Base-by-base conservation (phyloP, 2,888 invertebrate species). In the Cephus sareptanus region DNA sequence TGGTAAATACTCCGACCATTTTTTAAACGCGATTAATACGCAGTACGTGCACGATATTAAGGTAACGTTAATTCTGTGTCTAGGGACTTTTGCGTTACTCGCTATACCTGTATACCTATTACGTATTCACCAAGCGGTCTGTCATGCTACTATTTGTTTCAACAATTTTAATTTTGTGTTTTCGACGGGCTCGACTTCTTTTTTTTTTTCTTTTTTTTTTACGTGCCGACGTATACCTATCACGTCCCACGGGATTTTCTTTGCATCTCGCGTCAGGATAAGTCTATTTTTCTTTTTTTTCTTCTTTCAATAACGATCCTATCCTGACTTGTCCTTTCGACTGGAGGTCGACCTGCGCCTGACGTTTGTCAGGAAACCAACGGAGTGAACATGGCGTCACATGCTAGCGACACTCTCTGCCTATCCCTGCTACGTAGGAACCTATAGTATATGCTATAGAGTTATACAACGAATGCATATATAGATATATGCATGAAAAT, bases 341-440 rank as follows among this genome's bases (percentile, higher is more conserved):
- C 80, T 78, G 82, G 81, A 81, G 79, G 80, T 77, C 79, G 82
- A 80, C 79, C 81, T 83, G 84, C 76, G 81, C 78, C 82, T 84
- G 84, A 84, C 84, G 81, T 84, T 84, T 84, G 84, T 84, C 84
- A 84, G 84, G 79, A 81, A 84, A 81, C 81, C 84, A 84, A 79
- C 84, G 81, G 81, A 84, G 82, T 82, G 82, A 81, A 78, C 79
- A 80, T 75, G 69, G 81, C 81, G 84, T 83, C 84, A 84, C 80
- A 81, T 83, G 84, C 81, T 79, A 77, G 79, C 81, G 81, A 84
- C 84, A 83, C 80, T 82, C 79, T 79, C 75, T 80, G 75, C 69
- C 79, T 68, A 78, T 40, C 74, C 75, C 73, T 69, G 56, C 23
- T 56, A 56, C 56, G 56, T 56, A 56, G 56, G 56, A 23, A 56